phyloP scores from a whole-genome alignment of 2,113 vertebrate genomes.

The Castor canadensis region DNA sequence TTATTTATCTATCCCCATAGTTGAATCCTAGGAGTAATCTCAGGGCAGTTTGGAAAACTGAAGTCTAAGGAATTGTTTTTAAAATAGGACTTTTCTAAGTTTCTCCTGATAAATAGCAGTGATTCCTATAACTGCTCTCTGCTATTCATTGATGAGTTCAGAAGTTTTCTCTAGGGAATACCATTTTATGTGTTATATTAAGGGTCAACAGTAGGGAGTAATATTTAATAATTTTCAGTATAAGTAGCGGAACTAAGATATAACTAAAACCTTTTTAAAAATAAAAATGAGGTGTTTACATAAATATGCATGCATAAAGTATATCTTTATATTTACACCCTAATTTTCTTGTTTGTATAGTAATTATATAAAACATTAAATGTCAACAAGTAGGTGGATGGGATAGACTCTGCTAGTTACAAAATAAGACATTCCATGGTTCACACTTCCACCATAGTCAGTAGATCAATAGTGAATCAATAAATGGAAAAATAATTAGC shows the following conservation, averaged over 20 bases:
- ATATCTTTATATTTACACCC: background rate
- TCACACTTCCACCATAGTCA: too few relatives aligned
- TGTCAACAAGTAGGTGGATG: background rate
- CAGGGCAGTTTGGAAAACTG: background rate
- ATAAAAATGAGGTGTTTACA: background rate
- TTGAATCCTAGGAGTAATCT: conserved; percentile 29
- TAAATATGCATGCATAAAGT: background rate
- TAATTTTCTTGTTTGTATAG: too few relatives aligned
- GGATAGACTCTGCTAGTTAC: background rate
- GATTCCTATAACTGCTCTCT: background rate
- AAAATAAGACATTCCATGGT: background rate
- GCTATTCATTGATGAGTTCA: background rate
- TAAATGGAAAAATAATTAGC: background rate
- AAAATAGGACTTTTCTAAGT: conserved; percentile 19
- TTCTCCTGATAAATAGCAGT: conserved; percentile 43
- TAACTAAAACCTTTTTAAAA: background rate
- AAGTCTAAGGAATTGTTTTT: conserved; percentile 1
- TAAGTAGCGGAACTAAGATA: background rate
- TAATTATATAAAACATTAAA: background rate
- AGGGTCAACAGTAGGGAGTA: conserved; percentile 1
- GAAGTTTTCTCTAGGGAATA: background rate
- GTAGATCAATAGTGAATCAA: background rate
- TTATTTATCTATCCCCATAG: conserved; percentile 36
- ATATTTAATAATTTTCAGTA: conserved; percentile 7
- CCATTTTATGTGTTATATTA: background rate